Base-by-base conservation (phyloP, 2,797 vertebrate species). In the Sphaeramia orbicularis region DNA sequence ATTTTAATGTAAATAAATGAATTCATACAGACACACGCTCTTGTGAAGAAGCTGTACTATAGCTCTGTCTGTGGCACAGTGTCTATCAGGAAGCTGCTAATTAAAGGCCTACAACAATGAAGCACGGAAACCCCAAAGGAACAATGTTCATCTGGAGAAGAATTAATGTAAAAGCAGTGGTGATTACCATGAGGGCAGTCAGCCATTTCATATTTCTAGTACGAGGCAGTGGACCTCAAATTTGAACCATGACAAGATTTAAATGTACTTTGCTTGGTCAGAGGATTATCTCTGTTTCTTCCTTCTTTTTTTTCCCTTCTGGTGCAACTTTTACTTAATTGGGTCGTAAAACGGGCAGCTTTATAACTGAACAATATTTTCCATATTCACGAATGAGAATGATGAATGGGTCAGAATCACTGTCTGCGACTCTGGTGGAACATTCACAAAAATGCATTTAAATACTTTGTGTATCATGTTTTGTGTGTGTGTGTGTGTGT, bases 91-190 rank as follows among this genome's bases (percentile, higher is more conserved):
- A 61, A 36, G 53, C 61, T 65, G 73, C 81, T 91, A 87, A 89
- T 91, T 90, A 83, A 88, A 85, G 76, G 50, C 52, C 59, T 52
- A 53, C 76, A 79, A 82, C 63, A 82, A 74, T 76, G 64, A 78
- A 77, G 77, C 62, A 55, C 10, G 50, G 68, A 77, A 81, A 74
- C 72, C 84, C 83, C 81, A 78, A 58, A 81, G 83, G 84, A 85
- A 75, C 86, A 73, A 80, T 83, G 81, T 84, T 90, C 79, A 87
- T 88, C 80, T 86, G 49, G 58, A 83, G 63, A 80, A 74, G 70
- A 91, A 89, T 89, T 81, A 84, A 89, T 88, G 85, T 87, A 78
- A 83, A 78, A 83, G 74, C 76, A 78, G 44, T 36, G 50, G 83
- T 84, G 83, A 89, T 91, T 83, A 91, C 65, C 45, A 74, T 4